These are phyloP conservation scores for Actinemys pallida DNA, from an alignment of 2,113 vertebrate species.

Conservation along the genomic window DNA sequence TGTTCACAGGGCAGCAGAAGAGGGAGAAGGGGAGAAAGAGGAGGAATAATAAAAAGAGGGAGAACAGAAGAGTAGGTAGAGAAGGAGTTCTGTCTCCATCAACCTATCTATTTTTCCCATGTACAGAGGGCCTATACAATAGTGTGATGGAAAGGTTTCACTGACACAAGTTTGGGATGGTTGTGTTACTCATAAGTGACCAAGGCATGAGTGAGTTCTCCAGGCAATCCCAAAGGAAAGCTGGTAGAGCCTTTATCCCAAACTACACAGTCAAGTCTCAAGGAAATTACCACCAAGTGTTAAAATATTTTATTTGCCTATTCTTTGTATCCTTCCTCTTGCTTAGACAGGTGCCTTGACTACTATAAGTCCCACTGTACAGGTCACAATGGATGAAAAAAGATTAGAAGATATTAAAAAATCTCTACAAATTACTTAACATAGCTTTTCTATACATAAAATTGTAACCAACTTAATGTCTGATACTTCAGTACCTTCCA, in stretches of 20 bases:
- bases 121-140: neutral
- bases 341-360: neutral
- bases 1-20: neutral
- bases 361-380: neutral
- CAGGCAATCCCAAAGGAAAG: neutral
- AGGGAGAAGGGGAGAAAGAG: neutral
- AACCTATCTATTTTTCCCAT: neutral
- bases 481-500: neutral
- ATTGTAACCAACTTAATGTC: neutral
- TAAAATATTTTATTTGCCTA: neutral
- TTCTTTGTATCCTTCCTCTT: neutral
- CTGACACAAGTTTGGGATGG: neutral
- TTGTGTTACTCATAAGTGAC: neutral
- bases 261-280: neutral
- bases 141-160: neutral
- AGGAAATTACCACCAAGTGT: neutral
- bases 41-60: neutral
- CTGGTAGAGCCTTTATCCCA: neutral
- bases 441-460: neutral
- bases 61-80: neutral
- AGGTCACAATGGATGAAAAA: neutral
- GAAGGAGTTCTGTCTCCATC: neutral
- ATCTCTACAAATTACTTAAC: conserved; percentile 22
- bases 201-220: neutral
- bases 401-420: neutral